A percentile compares a stretch with the other conserved stretches of the same genome.
Conservation (phyloP, 2,797 vertebrate species). For the Danionella dracula region DNA sequence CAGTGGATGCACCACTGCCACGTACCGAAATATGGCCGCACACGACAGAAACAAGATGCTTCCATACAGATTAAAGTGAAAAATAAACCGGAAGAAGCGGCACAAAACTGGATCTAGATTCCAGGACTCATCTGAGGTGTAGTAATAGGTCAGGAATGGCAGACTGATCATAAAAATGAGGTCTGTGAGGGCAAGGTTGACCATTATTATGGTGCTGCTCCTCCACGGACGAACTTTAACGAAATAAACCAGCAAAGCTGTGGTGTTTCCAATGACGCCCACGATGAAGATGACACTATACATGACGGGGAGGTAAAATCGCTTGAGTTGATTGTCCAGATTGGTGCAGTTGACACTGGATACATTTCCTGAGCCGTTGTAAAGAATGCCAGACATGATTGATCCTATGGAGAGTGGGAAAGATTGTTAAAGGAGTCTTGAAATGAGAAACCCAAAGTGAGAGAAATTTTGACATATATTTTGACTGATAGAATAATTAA, state of each 20-base stretch:
- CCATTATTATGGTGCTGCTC: slow-evolving; percentile 77
- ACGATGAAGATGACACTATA: slow-evolving; percentile 76
- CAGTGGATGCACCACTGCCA: slow-evolving; percentile 67
- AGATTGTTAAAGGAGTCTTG: no score
- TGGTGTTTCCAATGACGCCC: slow-evolving; percentile 74
- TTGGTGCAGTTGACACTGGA: slow-evolving; percentile 40
- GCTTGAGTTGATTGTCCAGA: slow-evolving; percentile 41
- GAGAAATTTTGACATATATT: no score
- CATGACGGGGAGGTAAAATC: slow-evolving; percentile 53
- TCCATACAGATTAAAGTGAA: slow-evolving; percentile 79
- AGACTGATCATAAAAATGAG: slow-evolving; percentile 73
- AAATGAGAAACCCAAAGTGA: no score
- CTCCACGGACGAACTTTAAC: slow-evolving; percentile 81
- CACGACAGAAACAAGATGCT: slow-evolving; percentile 83
- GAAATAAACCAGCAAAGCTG: slow-evolving; percentile 69
- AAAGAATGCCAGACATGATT: slow-evolving; percentile 1
- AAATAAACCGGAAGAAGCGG: slow-evolving; percentile 73
- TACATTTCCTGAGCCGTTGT: neutral
- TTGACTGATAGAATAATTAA: no score
- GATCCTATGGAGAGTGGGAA: neutral
- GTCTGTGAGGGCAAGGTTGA: slow-evolving; percentile 78
- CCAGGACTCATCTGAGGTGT: slow-evolving; percentile 63
- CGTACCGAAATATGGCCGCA: slow-evolving; percentile 74
- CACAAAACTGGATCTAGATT: slow-evolving; percentile 75
- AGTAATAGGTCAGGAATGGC: slow-evolving; percentile 79